Evolutionary conservation across 2,113 vertebrate species (phyloP), one percentile per base, ranked within the genome.

Genomic region (Pantherophis guttatus): DNA sequence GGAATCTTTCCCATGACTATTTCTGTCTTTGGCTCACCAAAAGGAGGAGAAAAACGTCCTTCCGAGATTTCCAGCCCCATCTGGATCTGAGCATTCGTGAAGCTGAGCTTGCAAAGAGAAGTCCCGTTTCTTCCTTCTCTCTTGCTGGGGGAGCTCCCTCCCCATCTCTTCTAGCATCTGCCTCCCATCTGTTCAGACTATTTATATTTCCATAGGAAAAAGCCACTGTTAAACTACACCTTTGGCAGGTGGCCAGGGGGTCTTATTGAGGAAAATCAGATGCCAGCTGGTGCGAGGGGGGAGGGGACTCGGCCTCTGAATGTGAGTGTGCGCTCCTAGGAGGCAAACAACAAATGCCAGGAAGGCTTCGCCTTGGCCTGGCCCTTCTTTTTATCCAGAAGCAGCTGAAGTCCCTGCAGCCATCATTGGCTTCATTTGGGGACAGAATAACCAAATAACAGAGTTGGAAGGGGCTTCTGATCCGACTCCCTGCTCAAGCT

Each of bases 141-240:
- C 75, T 93, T 95, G 53, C 24, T 92, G 91, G 94, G 55, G 91
- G 58, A 89, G 89, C 13, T 93, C 94, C 94, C 90, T 94, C 94
- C 94, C 92, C n/a, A 21, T n/a, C 90, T 70, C 90, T 62, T 55
- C 52, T 48, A 50, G 33, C 75, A 89, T 90, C 33, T 26, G 89
- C 70, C 59, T 44, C 94, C 91, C 87, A 90, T 93, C 91, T 95
- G 90, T 85, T 94, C 88, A 33, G 4, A 90, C 94, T 90, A 93
- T 48, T 93, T 91, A 44, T 87, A 88, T 53, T 93, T 95, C 91
- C 86, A 88, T 91, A 33, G 91, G 90, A 85, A 90, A 94, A 93
- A 8, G 50, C 90, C 59, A 94, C 90, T 90, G 12, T 9, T 5
- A 1, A 21, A 57, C 39, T 12, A 19, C 24, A 7, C 39, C 8